A percentile compares a stretch with the other conserved stretches of the same genome.
These are phyloP conservation scores for Calliopsis andreniformis DNA, from an alignment of 1,140 invertebrate genomes.

Conservation along the genomic window DNA sequence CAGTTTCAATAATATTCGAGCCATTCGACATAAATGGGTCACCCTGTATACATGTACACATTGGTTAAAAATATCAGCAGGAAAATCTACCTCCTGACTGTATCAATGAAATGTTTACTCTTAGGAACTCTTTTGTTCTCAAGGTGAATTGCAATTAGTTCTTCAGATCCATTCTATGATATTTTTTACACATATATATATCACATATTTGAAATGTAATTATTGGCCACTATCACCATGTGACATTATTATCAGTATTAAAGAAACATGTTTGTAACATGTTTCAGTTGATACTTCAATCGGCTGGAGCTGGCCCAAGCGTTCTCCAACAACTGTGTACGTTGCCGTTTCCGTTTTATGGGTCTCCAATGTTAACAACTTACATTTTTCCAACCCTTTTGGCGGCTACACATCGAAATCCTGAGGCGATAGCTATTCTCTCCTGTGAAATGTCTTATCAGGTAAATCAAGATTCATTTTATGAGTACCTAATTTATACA, in stretches of 20 bases:
- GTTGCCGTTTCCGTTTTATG: constrained; percentile 94
- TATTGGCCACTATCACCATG: no score
- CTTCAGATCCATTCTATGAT: no score
- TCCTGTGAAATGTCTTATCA: constrained; percentile 91
- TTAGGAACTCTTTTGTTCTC: no score
- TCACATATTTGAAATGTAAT: not conserved
- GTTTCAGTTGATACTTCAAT: constrained; percentile 87
- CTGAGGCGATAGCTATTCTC: constrained; percentile 86
- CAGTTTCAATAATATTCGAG: no score
- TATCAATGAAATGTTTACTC: no score
- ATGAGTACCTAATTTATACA: not conserved
- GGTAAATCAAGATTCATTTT: constrained; percentile 79
- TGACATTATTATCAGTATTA: not conserved
- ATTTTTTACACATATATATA: no score
- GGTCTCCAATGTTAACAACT: constrained; percentile 87
- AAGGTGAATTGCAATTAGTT: no score
- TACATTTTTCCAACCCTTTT: constrained; percentile 94
- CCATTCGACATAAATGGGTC: no score
- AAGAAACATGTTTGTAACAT: constrained; percentile 7
- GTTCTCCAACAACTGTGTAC: constrained; percentile 95
- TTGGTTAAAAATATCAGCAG: no score
- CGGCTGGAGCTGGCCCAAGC: constrained; percentile 90
- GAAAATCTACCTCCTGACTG: no score
- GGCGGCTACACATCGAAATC: constrained; percentile 88
- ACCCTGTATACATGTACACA: no score